These are phyloP conservation scores for Limnephilus rhombicus DNA, from an alignment of 2,888 invertebrate species.

Conservation along the genomic window DNA sequence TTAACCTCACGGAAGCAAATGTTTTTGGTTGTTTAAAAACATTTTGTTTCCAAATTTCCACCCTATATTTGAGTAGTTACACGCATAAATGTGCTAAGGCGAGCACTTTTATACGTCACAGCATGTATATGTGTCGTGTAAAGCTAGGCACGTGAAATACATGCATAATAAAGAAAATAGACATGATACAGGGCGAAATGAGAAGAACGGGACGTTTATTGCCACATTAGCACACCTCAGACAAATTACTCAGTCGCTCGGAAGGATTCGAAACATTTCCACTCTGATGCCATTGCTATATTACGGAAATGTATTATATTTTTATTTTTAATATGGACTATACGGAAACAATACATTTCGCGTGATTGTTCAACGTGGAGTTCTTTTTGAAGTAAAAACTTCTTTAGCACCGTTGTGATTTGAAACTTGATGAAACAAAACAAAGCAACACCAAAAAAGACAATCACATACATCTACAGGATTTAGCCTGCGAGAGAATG, in stretches of 20 bases:
- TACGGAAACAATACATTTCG: not conserved
- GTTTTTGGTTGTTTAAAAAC: not conserved
- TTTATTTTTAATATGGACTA: not conserved
- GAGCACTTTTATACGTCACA: not conserved
- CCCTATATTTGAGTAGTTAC: not conserved
- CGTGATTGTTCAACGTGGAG: not conserved
- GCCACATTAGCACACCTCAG: slow-evolving; percentile 20
- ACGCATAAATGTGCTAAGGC: not conserved
- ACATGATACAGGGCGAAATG: slow-evolving; percentile 4
- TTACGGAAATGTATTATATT: too few species aligned
- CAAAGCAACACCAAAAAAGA: too few species aligned
- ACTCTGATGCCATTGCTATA: not conserved
- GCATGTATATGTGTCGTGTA: not conserved
- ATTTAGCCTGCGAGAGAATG: too few species aligned
- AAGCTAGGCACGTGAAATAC: not conserved
- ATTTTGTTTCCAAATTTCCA: not conserved
- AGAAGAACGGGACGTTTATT: slow-evolving; percentile 11
- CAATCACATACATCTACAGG: too few species aligned
- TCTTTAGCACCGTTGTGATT: too few species aligned
- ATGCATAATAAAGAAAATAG: not conserved
- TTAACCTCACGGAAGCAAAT: too few species aligned
- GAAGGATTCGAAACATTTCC: not conserved
- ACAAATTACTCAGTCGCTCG: not conserved
- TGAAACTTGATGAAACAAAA: too few species aligned
- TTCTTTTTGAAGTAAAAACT: too few species aligned